Percentiles rank a stretch among this genome's conserved stretches.
Conservation (phyloP, 2,113 vertebrate genomes). For the Hydrochoerus hydrochaeris region DNA sequence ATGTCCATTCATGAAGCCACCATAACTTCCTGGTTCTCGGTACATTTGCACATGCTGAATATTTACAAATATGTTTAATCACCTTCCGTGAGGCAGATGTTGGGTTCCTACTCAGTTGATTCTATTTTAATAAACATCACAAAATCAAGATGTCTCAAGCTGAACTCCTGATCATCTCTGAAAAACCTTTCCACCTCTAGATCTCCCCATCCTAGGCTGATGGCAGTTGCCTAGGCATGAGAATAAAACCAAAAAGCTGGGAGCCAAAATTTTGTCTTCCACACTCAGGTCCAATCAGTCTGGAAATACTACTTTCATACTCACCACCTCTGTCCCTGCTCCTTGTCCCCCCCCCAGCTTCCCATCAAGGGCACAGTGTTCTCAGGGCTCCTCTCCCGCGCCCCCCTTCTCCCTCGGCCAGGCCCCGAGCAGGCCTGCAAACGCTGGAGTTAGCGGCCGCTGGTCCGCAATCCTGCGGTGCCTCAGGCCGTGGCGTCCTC, state of each 20-base stretch:
- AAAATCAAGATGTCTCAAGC: background rate
- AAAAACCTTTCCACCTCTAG: background rate
- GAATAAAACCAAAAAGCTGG: background rate
- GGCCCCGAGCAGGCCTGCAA: background rate
- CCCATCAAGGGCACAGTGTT: too few species aligned
- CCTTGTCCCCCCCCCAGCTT: too few species aligned
- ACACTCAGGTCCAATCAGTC: background rate
- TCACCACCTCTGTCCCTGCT: background rate
- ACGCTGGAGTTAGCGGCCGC: background rate
- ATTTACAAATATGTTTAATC: background rate
- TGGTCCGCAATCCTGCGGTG: too few species aligned
- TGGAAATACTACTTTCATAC: background rate
- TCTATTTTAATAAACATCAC: constrained; percentile 10
- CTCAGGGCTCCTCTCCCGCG: background rate
- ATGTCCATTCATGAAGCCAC: background rate
- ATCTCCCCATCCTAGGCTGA: background rate
- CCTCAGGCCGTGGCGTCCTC: too few species aligned
- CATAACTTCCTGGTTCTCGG: background rate
- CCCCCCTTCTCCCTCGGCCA: background rate
- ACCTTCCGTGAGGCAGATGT: background rate
- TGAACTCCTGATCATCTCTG: background rate
- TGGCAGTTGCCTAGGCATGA: background rate
- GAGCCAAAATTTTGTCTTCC: background rate
- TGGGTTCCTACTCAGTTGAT: background rate
- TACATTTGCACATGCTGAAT: background rate